These are phyloP conservation scores for Zaprionus gabonicus DNA, from an alignment of 1,140 invertebrate species.

Conservation along the genomic window DNA sequence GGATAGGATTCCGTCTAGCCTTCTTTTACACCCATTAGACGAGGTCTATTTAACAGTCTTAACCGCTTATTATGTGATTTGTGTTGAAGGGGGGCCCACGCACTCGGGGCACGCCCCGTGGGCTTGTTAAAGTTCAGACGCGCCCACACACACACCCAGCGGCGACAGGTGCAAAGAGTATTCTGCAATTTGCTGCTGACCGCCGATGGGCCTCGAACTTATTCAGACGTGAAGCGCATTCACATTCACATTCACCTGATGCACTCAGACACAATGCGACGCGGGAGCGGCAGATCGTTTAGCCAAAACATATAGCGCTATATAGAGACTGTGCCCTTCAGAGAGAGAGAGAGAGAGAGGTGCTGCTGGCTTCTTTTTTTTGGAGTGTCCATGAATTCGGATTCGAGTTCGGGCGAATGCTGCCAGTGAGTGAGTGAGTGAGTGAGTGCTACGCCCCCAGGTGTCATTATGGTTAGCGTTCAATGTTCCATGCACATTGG, in stretches of 20 bases:
- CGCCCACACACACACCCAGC: slow-evolving; percentile 68
- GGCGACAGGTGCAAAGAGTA: slow-evolving; percentile 62
- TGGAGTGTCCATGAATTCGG: slow-evolving; percentile 67
- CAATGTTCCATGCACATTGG: slow-evolving; percentile 65
- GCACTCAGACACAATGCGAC: slow-evolving; percentile 45
- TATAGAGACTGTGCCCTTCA: slow-evolving; percentile 59
- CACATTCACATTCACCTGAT: slow-evolving; percentile 38
- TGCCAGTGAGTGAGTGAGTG: background rate
- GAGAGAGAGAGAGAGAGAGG: background rate
- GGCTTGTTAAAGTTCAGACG: slow-evolving; percentile 59
- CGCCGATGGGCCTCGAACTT: slow-evolving; percentile 72
- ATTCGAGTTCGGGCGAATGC: slow-evolving; percentile 13
- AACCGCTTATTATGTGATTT: slow-evolving; percentile 12
- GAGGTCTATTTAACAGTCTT: slow-evolving; percentile 13
- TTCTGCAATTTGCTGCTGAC: slow-evolving; percentile 50
- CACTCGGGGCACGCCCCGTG: slow-evolving; percentile 35
- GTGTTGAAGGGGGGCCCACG: background rate
- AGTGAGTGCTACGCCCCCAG: slow-evolving; percentile 57
- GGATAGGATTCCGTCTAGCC: background rate
- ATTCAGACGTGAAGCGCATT: slow-evolving; percentile 75
- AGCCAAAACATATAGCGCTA: slow-evolving; percentile 35
- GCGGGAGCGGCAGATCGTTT: slow-evolving; percentile 66
- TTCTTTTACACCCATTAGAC: background rate
- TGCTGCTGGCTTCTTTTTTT: background rate
- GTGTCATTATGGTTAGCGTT: slow-evolving; percentile 73